Evolutionary conservation across 2,113 vertebrate genomes (phyloP), one percentile per base, ranked within the genome.

Genomic region (Spea bombifrons): DNA sequence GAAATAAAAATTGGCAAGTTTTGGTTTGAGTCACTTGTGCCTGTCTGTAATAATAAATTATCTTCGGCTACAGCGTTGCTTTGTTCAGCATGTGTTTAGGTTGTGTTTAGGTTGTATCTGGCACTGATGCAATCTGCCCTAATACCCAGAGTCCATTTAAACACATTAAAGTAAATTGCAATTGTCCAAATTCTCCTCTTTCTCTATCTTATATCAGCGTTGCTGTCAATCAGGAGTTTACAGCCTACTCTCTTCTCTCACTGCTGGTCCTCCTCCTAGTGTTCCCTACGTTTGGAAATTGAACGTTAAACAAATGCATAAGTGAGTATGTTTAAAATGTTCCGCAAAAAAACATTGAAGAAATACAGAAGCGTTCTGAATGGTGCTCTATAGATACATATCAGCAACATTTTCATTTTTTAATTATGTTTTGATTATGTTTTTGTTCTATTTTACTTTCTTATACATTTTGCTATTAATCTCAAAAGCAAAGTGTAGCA

Each of bases 81-180:
- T 66, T 47, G 45, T 13, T 45, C 13, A 17, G 49, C 61, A 66
- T 73, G 30, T 30, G 30, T 30, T 30, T 47, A 48, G 4, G 8
- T 44, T 59, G 3, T 65, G 63, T 73, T 72, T 73, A 66, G 44
- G 46, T 57, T 70, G 63, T 59, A 17, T 66, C 55, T 78, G 59
- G 76, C 69, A 78, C 67, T 71, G 75, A 71, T 71, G 49, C 71
- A 71, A 66, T 63, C 64, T 67, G 61, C 67, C 50, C 77, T 80
- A 73, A 80, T 73, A 57, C 77, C 71, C 16, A 3, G 7, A 55
- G 15, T 80, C 77, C 71, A 78, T 78, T 75, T 76, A 76, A 76
- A 67, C 45, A 49, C 75, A 76, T 77, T 80, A 73, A 73, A 67
- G 44, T 71, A n/a, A 13, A 78, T 7, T 59, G 30, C 49, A 17